A percentile compares a stretch with the other conserved stretches of the same genome.
These are phyloP conservation scores for Misgurnus mizolepis DNA, from an alignment of 2,113 vertebrate species.

Conservation along the genomic window DNA sequence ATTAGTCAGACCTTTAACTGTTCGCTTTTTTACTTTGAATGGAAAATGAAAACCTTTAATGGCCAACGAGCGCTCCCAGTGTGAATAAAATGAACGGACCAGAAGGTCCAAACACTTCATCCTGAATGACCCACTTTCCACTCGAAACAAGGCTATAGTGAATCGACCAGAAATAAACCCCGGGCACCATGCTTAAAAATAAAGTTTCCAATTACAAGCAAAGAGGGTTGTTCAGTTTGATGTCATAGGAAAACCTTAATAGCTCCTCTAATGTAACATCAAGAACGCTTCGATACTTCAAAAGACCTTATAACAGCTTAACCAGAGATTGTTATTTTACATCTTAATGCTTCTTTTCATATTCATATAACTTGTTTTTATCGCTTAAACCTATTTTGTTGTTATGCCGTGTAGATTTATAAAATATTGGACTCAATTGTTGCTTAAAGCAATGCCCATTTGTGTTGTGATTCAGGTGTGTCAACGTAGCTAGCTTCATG, in stretches of 20 bases:
- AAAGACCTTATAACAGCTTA: neutral
- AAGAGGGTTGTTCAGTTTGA: neutral
- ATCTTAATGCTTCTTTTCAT: no score
- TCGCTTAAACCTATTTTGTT: no score
- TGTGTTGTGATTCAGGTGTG: no score
- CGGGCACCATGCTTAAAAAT: constrained; percentile 8
- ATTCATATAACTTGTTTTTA: no score
- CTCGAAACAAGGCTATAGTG: constrained; percentile 7
- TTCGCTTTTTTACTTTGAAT: neutral
- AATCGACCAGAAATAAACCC: constrained; percentile 27
- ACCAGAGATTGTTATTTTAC: neutral
- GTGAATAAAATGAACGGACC: constrained; percentile 15
- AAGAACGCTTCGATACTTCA: neutral
- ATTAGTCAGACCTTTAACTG: neutral
- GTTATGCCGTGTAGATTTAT: no score
- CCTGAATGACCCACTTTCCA: constrained; percentile 43
- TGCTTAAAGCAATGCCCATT: no score
- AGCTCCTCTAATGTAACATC: neutral
- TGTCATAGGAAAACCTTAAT: neutral
- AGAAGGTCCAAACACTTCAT: constrained; percentile 20
- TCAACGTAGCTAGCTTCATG: no score
- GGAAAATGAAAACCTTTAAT: constrained; percentile 33
- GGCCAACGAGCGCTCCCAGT: constrained; percentile 4
- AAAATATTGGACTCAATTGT: no score
- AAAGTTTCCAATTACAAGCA: neutral